Percentiles rank a stretch among this genome's conserved stretches.
phyloP scores from a whole-genome alignment of 2,888 invertebrate species.

The Alloscopus bannaensis region DNA sequence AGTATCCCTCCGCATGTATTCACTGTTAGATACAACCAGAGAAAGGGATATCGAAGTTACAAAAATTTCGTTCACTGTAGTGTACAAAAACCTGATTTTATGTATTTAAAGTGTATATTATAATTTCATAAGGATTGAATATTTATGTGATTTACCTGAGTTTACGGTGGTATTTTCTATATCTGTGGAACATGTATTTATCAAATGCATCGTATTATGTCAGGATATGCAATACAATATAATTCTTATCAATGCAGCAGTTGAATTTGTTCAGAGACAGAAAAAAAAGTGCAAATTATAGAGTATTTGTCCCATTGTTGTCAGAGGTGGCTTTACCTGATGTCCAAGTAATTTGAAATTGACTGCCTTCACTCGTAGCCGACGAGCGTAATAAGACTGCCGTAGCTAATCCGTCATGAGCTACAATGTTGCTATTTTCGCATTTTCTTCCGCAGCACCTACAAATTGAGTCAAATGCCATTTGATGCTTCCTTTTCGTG shows the following conservation, averaged over 20 bases:
- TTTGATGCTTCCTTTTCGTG: not conserved
- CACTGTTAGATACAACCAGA: too few relatives aligned
- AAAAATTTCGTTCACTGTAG: too few relatives aligned
- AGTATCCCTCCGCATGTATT: slow-evolving; percentile 41
- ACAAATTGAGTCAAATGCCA: not conserved
- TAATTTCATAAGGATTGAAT: too few relatives aligned
- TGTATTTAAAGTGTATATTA: too few relatives aligned
- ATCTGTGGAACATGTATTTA: not conserved
- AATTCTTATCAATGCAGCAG: too few relatives aligned
- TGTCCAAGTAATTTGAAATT: slow-evolving; percentile 33
- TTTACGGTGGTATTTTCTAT: not conserved
- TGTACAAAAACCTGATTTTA: too few relatives aligned
- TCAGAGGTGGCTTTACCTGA: slow-evolving; percentile 19
- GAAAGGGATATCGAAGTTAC: too few relatives aligned
- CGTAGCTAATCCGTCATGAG: slow-evolving; percentile 2
- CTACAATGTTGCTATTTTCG: slow-evolving; percentile 22
- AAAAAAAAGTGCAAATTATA: not conserved
- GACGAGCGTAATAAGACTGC: slow-evolving; percentile 24
- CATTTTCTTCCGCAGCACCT: slow-evolving; percentile 49
- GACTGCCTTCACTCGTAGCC: slow-evolving; percentile 15
- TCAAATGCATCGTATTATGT: too few relatives aligned
- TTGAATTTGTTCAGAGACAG: too few relatives aligned
- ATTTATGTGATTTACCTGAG: too few relatives aligned
- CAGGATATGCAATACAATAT: too few relatives aligned
- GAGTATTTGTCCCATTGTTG: too few relatives aligned